Base-by-base conservation (phyloP, 2,888 invertebrate genomes). In the Acleris literana region DNA sequence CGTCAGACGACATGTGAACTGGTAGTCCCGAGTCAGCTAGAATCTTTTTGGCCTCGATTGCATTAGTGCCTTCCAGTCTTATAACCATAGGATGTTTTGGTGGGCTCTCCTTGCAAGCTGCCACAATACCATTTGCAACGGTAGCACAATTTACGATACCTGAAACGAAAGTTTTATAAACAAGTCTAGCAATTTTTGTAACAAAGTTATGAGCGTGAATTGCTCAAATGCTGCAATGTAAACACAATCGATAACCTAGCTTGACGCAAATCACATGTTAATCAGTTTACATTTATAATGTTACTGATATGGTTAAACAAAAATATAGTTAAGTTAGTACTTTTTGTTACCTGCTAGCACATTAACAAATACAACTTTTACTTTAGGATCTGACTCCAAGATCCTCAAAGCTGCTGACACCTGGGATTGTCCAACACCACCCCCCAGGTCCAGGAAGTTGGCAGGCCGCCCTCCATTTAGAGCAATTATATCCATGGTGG, bases 401-500 rank as follows among this genome's bases (percentile, higher is more conserved):
- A 99, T 97, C 83, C 95, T 95, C 86, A 99, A 97, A 3, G 99
- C 99, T 73, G 98, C 96, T 64, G 95, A 94, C 0, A 99, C 99
- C 93, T 99, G 99, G 22, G 96, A 94, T 81, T 99, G 99, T 64
- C 97, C 97, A 0, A 99, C 99, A 66, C 96, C 96, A 62, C 99
- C 99, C 22, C 99, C 99, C 56, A 99, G 97, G 84, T 99, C 99
- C 57, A 99, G 93, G 90, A 99, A 99, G 88, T 99, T 99, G 0
- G 99, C 99, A 9, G 99, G 99, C 73, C 94, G 95, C 16, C 99
- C 99, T 18, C 99, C 99, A 87, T 98, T 96, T 48, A 99, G 90
- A 82, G 97, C 98, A 70, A 99, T 99, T 48, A 99, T 98, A 84
- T 99, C 99, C 99, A 99, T 99, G 7, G 99, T 99, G 3, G 99